Evolutionary conservation across 2,888 invertebrate species (phyloP), one percentile per base, ranked within the genome.

Genomic region (Polydrusus tereticollis): DNA sequence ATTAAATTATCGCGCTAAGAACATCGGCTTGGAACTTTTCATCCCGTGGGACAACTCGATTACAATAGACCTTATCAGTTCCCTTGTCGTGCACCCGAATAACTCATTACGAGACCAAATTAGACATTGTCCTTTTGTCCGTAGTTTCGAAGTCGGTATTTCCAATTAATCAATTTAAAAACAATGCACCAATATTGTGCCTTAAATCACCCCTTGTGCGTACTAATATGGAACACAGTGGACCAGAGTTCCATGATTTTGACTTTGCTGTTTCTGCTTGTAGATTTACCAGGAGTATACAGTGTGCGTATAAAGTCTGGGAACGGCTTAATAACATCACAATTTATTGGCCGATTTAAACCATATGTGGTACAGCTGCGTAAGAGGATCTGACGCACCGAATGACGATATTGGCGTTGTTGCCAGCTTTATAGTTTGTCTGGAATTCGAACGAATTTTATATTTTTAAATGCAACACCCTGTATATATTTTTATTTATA

Each of bases 141-240:
- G 62, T 62, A 63, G 52, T 63, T 65, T 33, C 62, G 8, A 57
- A 26, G 16, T 58, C 60, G 26, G 66, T 59, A 65, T 71, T 71
- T 71, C 52, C 71, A 66, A 66, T 71, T 71, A 71, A 65, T 65
- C 65, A 66, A 57, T 62, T 71, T 59, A 71, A 71, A 71, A 71
- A 70, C 70, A 70, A 69, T 69, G 58, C 36, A 23, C 41, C 66
- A 33, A 67, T 67, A 67, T 33, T 26, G 67, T n/a, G 23, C 36
- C 33, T 52, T 62, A 62, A n/a, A 20, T 33, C 29, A 47, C 26
- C 21, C 47, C 33, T 20, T 33, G 29, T 45, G 20, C 14, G 18
- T 47, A 47, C 29, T 23, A 23, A 58, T 41, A 16, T 33, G 16
- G 29, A 16, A n/a, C 7, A 62, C 62, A 62, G 47, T 47, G 62